Base-by-base conservation (phyloP, 2,888 invertebrate genomes). In the Protodeltote pygarga region DNA sequence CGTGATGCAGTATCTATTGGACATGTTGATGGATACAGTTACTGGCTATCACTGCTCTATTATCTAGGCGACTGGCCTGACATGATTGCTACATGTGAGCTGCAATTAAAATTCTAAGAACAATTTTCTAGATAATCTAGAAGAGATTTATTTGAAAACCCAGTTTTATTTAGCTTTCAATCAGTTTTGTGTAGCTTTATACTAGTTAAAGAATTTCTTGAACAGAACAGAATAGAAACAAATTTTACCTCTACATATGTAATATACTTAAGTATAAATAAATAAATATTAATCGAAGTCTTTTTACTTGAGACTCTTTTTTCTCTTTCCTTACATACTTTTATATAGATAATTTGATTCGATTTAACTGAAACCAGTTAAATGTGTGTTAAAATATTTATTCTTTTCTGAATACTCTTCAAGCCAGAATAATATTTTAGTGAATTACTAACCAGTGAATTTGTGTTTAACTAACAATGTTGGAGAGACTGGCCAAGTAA, bases 381-480 rank as follows among this genome's bases (percentile, higher is more conserved):
- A n/a, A n/a, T 13, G 23, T 4, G 5, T 9, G 9, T 11, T 3
- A 10, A 24, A 24, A 4, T 24, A 24, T 11, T 11, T 24, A 6
- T 2, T 2, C 5, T 3, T 27, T 8, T 8, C 8, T 14, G 8
- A 3, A 3, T n/a, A 31, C 38, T 21, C 15, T 38, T 14, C 4
- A 21, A 16, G 24, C 32, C 9, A 40, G 11, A 42, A 23, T 24
- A 28, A 35, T 46, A 48, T 46, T 52, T 60, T 27, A 46, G 34
- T 48, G 14, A 27, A 53, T 53, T 51, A 58, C 29, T 31, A 41
- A 45, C 41, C 29, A 55, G 45, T 35, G 33, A 62, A 58, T 52
- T 60, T 63, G 48, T 64, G 49, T 52, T 50, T 49, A 58, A 69
- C 37, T 37, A 34, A 24, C 35, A 35, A 48, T 29, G 47, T 48